Evolutionary conservation across 2,888 invertebrate species (phyloP).

Genomic region (Cryptophagus acutangulus): DNA sequence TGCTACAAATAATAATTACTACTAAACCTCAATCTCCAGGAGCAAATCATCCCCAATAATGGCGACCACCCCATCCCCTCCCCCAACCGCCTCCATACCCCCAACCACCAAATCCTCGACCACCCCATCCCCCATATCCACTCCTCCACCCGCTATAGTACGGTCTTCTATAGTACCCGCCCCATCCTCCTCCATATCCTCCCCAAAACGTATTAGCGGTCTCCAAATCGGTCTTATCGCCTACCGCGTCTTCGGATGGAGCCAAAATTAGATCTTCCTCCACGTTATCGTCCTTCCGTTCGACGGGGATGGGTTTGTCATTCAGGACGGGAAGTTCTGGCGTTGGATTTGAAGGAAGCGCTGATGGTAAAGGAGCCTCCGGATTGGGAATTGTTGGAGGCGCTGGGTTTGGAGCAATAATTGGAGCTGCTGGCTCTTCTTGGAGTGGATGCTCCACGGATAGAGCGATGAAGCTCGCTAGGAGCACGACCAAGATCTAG

Average conservation of each 20-base stretch:
- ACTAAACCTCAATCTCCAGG: not conserved
- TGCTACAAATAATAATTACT: no score
- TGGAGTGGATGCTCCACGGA: no score
- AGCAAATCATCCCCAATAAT: not conserved
- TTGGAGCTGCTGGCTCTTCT: not conserved
- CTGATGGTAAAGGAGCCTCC: not conserved
- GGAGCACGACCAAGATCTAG: no score
- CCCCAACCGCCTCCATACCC: constrained; percentile 4
- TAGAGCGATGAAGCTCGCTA: no score
- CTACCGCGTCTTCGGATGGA: not conserved
- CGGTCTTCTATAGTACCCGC: not conserved
- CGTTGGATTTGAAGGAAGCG: not conserved
- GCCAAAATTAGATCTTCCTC: not conserved
- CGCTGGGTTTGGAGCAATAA: not conserved
- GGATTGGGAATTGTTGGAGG: not conserved
- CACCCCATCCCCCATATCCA: constrained; percentile 4
- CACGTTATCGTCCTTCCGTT: not conserved
- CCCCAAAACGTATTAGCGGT: constrained; percentile 6
- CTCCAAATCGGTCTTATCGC: not conserved
- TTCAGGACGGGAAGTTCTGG: no score
- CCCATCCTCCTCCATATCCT: constrained; percentile 4
- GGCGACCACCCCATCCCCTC: not conserved
- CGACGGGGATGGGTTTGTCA: no score
- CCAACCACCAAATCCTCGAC: not conserved
- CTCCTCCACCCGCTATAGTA: constrained; percentile 3